Conservation (phyloP, 2,113 vertebrate genomes). For the Phylloscopus whistleri region DNA sequence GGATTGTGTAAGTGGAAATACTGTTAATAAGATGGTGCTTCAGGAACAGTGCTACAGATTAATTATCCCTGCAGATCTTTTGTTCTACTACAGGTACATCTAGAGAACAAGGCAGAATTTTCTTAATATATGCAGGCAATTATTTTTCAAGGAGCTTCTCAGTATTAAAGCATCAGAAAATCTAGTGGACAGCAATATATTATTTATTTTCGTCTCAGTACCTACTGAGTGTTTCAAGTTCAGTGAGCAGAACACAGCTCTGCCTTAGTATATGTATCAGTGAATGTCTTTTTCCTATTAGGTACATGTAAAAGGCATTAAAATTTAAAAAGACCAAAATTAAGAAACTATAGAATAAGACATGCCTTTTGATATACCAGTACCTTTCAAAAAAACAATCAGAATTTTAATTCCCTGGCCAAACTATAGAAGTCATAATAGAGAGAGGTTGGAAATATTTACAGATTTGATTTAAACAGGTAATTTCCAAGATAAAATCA, state of each 20-base stretch:
- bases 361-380: background rate
- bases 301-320: background rate
- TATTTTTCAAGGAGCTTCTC: background rate
- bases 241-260: background rate
- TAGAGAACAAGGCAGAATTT: background rate
- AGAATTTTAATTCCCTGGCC: background rate
- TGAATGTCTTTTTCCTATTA: background rate
- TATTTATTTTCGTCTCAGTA: background rate
- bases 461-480: background rate
- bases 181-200: background rate
- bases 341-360: background rate
- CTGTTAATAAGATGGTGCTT: conserved; percentile 24
- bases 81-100: background rate
- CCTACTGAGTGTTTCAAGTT: background rate
- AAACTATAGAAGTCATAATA: background rate
- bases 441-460: background rate
- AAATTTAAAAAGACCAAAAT: background rate
- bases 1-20: background rate
- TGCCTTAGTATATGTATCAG: background rate
- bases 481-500: accelerated
- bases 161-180: background rate
- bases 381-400: background rate
- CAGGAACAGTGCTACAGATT: conserved; percentile 15
- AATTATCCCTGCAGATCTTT: conserved; percentile 31
- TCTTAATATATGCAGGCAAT: background rate